These are phyloP conservation scores for Lycopodina hypogea DNA, from an alignment of 37 sponge, comb jelly and placozoan genomes.

Conservation along the genomic window DNA sequence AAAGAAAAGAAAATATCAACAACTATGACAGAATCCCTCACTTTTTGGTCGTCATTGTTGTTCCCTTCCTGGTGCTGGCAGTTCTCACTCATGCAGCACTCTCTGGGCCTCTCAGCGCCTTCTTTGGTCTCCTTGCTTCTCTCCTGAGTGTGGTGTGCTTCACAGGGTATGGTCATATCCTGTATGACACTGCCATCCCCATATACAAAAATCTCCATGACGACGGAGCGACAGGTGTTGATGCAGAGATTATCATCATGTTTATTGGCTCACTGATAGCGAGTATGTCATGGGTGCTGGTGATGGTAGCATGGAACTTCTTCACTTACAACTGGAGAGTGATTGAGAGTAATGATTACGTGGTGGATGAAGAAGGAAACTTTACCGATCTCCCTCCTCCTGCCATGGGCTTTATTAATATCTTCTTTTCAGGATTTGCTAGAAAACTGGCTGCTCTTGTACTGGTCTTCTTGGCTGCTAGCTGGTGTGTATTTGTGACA, in stretches of 20 bases:
- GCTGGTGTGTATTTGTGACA: slow-evolving; percentile 4
- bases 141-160: background rate
- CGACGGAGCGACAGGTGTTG: background rate
- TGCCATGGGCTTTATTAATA: background rate
- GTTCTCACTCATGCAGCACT: background rate
- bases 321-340: background rate
- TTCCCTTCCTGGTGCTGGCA: background rate
- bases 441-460: background rate
- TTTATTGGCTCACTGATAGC: slow-evolving; percentile 3
- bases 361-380: background rate
- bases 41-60: background rate
- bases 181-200: background rate
- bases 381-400: background rate
- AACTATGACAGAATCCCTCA: background rate
- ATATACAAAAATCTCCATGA: background rate
- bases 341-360: background rate
- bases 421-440: slow-evolving; percentile 8
- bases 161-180: background rate
- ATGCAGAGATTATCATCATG: background rate
- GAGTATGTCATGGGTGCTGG: background rate
- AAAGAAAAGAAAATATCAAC: background rate
- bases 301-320: background rate
- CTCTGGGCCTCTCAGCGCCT: background rate
- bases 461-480: background rate
- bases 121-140: background rate